These are phyloP conservation scores for Murina feae DNA, from an alignment of 2,113 vertebrate genomes.

Conservation along the genomic window DNA sequence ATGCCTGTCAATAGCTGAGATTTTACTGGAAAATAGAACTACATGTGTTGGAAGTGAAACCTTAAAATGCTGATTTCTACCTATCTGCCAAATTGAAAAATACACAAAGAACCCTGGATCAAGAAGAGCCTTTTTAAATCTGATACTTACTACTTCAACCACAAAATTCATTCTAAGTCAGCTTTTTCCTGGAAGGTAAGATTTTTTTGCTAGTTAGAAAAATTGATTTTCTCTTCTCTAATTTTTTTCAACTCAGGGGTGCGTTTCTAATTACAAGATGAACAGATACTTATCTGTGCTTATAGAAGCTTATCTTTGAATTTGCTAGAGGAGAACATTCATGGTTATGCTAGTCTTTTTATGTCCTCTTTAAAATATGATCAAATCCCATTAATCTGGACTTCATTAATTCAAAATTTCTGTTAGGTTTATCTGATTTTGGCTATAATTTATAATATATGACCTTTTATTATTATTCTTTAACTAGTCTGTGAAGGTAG, in stretches of 20 bases:
- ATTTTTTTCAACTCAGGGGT: not conserved
- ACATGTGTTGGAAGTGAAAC: slow-evolving; percentile 48
- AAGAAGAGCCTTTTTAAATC: not conserved
- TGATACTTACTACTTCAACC: not conserved
- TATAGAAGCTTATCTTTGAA: not conserved
- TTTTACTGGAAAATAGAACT: slow-evolving; percentile 50
- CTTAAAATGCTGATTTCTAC: not conserved
- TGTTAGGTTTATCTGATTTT: slow-evolving; percentile 15
- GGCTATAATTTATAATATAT: not conserved
- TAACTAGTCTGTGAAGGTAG: not conserved
- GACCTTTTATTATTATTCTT: not conserved
- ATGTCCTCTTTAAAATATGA: not conserved
- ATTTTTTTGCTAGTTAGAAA: not conserved
- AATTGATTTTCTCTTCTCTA: not conserved
- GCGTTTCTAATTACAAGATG: not conserved
- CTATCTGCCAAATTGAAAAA: slow-evolving; percentile 19
- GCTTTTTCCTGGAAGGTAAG: not conserved
- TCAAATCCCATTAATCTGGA: not conserved
- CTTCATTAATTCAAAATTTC: not conserved
- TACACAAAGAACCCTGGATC: not conserved
- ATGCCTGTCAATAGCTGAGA: not conserved
- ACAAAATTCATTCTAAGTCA: not conserved
- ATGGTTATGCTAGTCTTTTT: not conserved
- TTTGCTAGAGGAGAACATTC: not conserved
- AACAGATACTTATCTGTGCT: not conserved